phyloP scores from a whole-genome alignment of 2,888 invertebrate species.

The Leptodirus hochenwartii region DNA sequence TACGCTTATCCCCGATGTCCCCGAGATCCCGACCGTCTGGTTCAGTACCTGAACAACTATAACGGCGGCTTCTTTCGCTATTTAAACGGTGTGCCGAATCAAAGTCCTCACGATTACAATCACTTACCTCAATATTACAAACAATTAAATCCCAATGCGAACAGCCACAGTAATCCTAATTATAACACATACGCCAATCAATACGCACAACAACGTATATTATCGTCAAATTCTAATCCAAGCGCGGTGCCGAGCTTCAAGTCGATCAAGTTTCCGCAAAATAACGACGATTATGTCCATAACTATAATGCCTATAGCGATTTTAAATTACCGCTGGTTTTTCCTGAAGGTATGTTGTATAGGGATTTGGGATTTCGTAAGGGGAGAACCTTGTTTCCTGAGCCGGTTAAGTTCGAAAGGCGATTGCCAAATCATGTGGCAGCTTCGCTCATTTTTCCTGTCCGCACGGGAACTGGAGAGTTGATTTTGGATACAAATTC shows the following conservation, averaged over 20 bases:
- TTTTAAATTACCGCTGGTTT: conserved; percentile 10
- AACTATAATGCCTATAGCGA: conserved; percentile 6
- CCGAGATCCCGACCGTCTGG: conserved; percentile 47
- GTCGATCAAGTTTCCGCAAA: too few species aligned
- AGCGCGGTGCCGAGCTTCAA: too few species aligned
- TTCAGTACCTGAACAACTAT: conserved; percentile 67
- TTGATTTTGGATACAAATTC: conserved; percentile 26
- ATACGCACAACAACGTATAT: conserved; percentile 8
- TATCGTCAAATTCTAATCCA: too few species aligned
- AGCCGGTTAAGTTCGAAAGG: conserved; percentile 19
- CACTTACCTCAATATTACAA: conserved; percentile 7
- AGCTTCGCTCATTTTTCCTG: conserved; percentile 30
- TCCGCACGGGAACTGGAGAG: conserved; percentile 33
- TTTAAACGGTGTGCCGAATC: conserved; percentile 38
- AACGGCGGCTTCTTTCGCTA: conserved; percentile 73
- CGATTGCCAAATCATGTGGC: conserved; percentile 19
- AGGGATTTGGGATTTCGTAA: too few species aligned
- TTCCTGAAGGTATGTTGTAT: too few species aligned
- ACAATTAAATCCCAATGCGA: neutral
- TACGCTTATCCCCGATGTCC: conserved; percentile 58
- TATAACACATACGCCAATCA: neutral
- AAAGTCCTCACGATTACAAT: conserved; percentile 14
- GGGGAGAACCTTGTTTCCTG: too few species aligned
- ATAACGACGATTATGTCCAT: too few species aligned
- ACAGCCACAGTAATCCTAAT: neutral